Percentiles rank a stretch among this genome's conserved stretches.
Evolutionary conservation across 64 coral and sea anemone genomes (phyloP).

Genomic region (Actinia tenebrosa): DNA sequence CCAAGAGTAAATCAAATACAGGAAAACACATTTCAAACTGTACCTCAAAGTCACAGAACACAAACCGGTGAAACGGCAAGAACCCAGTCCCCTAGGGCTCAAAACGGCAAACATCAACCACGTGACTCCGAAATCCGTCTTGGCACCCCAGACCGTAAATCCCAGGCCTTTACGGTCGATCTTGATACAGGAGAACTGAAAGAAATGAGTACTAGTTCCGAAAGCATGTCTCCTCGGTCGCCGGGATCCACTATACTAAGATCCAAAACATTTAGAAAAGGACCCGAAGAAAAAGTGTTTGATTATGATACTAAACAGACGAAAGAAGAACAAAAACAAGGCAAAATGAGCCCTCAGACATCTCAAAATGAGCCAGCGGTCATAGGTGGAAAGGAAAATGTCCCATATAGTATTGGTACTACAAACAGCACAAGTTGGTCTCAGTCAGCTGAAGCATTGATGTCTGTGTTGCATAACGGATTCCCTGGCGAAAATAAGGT

Average conservation of each 20-base stretch:
- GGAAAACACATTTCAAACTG: neutral
- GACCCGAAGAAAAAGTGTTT: slow-evolving; percentile 25
- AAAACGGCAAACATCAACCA: neutral
- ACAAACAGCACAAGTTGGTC: slow-evolving; percentile 46
- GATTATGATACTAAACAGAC: neutral
- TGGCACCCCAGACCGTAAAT: slow-evolving; percentile 3
- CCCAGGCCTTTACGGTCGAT: slow-evolving; percentile 23
- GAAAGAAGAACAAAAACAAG: neutral
- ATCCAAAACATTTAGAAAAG: slow-evolving; percentile 41
- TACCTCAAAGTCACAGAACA: neutral
- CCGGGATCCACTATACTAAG: slow-evolving; percentile 22
- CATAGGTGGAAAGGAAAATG: neutral
- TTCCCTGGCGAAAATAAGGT: slow-evolving; percentile 6
- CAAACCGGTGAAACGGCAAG: neutral
- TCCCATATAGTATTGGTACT: neutral
- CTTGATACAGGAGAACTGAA: slow-evolving; percentile 16
- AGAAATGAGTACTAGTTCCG: slow-evolving; percentile 14
- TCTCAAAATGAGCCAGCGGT: slow-evolving; percentile 17
- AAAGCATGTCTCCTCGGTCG: slow-evolving; percentile 12
- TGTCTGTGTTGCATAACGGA: slow-evolving; percentile 8
- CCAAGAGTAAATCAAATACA: neutral
- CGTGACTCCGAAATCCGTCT: neutral
- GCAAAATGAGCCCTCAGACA: slow-evolving; percentile 6
- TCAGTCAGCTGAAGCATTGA: slow-evolving; percentile 20
- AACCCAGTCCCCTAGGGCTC: neutral